Conservation (phyloP, 2,888 invertebrate species). For the Lottia scabra region DNA sequence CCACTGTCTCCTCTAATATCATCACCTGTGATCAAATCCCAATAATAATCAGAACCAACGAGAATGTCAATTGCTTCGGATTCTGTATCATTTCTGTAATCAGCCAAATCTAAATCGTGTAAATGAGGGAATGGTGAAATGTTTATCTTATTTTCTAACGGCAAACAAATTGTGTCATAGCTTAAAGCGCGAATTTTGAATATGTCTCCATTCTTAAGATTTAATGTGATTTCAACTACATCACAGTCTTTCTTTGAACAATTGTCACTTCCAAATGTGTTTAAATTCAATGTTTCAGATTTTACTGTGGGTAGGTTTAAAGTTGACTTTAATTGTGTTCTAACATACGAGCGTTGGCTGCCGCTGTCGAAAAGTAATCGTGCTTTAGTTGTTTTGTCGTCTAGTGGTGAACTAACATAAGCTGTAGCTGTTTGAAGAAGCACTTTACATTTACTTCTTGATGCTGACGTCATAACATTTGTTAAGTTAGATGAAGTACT, state of each 20-base stretch:
- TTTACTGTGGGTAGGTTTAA: background rate
- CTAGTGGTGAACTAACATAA: background rate
- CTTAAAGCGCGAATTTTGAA: background rate
- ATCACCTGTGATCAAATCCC: background rate
- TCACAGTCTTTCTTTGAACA: constrained; percentile 1
- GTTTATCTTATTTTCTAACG: background rate
- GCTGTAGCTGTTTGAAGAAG: constrained; percentile 8
- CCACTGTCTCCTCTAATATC: background rate
- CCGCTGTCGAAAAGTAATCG: background rate
- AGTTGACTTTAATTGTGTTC: background rate
- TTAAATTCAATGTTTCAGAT: constrained; percentile 2
- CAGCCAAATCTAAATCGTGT: background rate
- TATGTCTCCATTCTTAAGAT: background rate
- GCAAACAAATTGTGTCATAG: background rate
- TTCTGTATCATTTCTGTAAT: background rate
- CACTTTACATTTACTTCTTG: background rate
- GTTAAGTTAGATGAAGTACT: background rate
- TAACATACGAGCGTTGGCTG: constrained; percentile 8
- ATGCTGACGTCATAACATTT: background rate
- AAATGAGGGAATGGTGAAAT: background rate
- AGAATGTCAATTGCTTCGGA: background rate
- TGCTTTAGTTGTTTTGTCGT: background rate
- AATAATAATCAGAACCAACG: background rate
- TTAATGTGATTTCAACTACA: background rate
- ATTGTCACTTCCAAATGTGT: constrained; percentile 8